Conservation (phyloP, 2,113 vertebrate species). For the Astur gentilis region DNA sequence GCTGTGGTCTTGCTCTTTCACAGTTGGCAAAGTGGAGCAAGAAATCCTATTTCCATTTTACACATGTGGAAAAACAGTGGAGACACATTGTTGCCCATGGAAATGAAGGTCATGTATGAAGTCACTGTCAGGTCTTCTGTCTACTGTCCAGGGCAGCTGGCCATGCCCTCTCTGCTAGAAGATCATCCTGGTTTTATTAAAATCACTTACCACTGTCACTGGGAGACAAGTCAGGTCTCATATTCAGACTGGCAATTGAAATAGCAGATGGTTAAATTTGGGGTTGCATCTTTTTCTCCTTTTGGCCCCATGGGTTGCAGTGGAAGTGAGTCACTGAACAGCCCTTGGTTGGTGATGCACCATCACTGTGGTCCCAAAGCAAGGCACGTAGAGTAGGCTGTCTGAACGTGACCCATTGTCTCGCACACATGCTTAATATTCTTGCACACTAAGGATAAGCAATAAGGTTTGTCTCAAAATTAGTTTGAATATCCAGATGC, state of each 20-base stretch:
- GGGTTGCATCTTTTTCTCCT: background rate
- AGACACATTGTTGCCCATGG: background rate
- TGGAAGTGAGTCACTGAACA: background rate
- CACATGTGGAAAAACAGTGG: background rate
- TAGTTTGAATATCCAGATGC: background rate
- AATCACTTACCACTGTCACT: background rate
- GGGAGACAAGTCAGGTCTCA: background rate
- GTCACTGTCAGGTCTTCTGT: background rate
- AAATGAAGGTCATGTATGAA: background rate
- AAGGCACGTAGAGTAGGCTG: background rate
- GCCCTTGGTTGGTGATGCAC: background rate
- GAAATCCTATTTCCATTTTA: background rate
- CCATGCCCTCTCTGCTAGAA: background rate
- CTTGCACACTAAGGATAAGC: background rate
- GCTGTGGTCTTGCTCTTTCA: background rate
- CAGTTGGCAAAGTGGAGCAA: background rate
- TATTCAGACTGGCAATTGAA: background rate
- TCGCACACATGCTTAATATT: background rate
- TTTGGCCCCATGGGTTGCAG: background rate
- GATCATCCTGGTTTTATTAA: background rate
- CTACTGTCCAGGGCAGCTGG: background rate
- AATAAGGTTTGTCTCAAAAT: background rate
- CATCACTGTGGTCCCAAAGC: background rate
- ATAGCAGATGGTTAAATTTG: background rate
- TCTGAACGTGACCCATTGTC: background rate